Conservation (phyloP, 2,888 invertebrate species). For the Pammene aurita region DNA sequence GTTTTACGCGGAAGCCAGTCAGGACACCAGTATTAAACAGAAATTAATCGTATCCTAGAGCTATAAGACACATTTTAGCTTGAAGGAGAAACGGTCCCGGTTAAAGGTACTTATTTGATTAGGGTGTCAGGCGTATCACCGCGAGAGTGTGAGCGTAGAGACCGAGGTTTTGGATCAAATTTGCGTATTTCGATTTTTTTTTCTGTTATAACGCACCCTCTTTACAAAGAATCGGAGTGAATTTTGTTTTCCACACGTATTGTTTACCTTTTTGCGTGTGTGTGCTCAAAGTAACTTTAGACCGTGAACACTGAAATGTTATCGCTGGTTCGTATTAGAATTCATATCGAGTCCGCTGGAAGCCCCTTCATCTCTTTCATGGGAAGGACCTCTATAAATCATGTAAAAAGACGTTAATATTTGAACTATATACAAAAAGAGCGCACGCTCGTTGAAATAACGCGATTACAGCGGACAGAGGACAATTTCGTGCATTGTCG, state of each 20-base stretch:
- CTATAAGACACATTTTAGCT: slow-evolving; percentile 53
- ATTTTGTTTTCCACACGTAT: slow-evolving; percentile 54
- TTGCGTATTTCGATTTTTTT: slow-evolving; percentile 79
- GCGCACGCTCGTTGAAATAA: slow-evolving; percentile 53
- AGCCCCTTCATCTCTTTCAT: slow-evolving; percentile 72
- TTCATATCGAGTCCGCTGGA: slow-evolving; percentile 70
- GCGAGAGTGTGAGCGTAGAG: slow-evolving; percentile 77
- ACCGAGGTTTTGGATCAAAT: slow-evolving; percentile 81
- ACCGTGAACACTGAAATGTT: slow-evolving; percentile 47
- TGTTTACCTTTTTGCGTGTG: slow-evolving; percentile 26
- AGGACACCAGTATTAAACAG: slow-evolving; percentile 51
- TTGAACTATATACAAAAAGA: slow-evolving; percentile 67
- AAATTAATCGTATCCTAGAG: slow-evolving; percentile 56
- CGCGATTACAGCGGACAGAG: slow-evolving; percentile 45
- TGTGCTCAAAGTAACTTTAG: slow-evolving; percentile 24
- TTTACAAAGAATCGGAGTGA: slow-evolving; percentile 58
- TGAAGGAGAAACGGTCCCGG: slow-evolving; percentile 58
- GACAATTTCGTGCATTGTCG: slow-evolving; percentile 56
- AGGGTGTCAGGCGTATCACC: slow-evolving; percentile 83
- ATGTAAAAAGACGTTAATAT: slow-evolving; percentile 70
- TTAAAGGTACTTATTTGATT: slow-evolving; percentile 84
- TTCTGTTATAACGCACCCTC: slow-evolving; percentile 57
- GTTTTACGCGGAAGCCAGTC: slow-evolving; percentile 83
- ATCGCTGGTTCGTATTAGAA: slow-evolving; percentile 68
- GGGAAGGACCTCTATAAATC: slow-evolving; percentile 74